Percentiles rank a stretch among this genome's conserved stretches.
These are phyloP conservation scores for Lepidurus apus DNA, from an alignment of 1,140 invertebrate genomes.

Conservation along the genomic window DNA sequence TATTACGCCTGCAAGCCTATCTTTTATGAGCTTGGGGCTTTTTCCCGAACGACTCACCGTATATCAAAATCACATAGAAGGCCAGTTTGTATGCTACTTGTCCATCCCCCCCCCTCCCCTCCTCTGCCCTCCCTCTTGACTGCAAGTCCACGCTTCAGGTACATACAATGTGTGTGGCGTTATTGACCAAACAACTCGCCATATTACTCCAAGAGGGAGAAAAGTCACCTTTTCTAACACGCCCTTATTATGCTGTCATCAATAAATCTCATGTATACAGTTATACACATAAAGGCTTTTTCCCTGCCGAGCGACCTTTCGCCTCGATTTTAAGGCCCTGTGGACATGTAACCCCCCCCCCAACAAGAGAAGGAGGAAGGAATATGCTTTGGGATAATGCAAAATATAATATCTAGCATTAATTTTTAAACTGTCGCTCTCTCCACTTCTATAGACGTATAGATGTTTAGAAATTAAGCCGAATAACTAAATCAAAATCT, in stretches of 20 bases:
- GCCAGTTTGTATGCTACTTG: not conserved
- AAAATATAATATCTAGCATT: no score
- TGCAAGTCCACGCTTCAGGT: not conserved
- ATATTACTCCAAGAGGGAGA: not conserved
- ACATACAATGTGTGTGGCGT: not conserved
- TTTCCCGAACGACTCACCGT: not conserved
- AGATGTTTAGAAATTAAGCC: no score
- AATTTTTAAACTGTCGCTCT: no score
- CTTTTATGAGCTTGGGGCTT: not conserved
- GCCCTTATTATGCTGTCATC: conserved; percentile 8
- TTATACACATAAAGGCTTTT: not conserved
- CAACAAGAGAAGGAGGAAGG: no score
- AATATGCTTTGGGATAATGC: no score
- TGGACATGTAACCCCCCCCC: no score
- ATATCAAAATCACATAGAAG: conserved; percentile 3
- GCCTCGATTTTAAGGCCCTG: no score
- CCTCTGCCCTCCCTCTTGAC: not conserved
- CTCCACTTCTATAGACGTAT: no score
- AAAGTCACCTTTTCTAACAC: conserved; percentile 1
- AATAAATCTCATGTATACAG: not conserved
- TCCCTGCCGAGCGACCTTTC: not conserved
- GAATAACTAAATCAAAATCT: no score
- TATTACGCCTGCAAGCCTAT: no score
- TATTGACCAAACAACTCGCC: conserved; percentile 14
- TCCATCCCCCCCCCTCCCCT: not conserved